A percentile compares a stretch with the other conserved stretches of the same genome.
Evolutionary conservation across 35 echinoderm and acorn worm genomes (phyloP).

Genomic region (Lytechinus variegatus): DNA sequence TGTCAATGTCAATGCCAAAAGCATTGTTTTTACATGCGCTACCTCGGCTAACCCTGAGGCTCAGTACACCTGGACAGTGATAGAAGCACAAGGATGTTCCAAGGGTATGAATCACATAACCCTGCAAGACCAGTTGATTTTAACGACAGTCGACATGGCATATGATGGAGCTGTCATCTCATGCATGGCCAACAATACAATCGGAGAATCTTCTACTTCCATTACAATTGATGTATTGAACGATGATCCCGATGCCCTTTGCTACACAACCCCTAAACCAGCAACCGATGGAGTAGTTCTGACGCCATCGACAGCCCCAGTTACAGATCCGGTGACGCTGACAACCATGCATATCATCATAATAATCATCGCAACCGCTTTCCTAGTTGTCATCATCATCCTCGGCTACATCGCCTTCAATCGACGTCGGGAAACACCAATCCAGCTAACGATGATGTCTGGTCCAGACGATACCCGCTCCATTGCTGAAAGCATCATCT

Average conservation of each 20-base stretch:
- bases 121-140: not conserved
- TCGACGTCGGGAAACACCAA: not conserved
- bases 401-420: conserved; percentile 22
- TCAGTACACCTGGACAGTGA: conserved; percentile 1
- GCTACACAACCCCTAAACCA: not conserved
- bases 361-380: conserved; percentile 33
- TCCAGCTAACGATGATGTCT: not conserved
- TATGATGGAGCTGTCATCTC: not conserved
- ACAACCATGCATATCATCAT: conserved; percentile 39
- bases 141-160: not conserved
- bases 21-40: conserved; percentile 7
- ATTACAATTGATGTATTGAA: not conserved
- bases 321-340: not conserved
- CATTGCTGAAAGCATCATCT: conserved; percentile 41
- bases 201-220: not conserved
- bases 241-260: not conserved
- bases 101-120: not conserved
- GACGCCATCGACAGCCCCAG: not conserved
- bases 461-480: conserved; percentile 7
- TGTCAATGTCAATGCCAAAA: not conserved
- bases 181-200: conserved; percentile 19
- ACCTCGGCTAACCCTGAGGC: not conserved
- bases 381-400: conserved; percentile 21
- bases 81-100: not conserved
- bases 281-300: not conserved